Percentiles rank a stretch among this genome's conserved stretches.
phyloP scores from a whole-genome alignment of 1,140 invertebrate species.

The Drosophila nasuta region DNA sequence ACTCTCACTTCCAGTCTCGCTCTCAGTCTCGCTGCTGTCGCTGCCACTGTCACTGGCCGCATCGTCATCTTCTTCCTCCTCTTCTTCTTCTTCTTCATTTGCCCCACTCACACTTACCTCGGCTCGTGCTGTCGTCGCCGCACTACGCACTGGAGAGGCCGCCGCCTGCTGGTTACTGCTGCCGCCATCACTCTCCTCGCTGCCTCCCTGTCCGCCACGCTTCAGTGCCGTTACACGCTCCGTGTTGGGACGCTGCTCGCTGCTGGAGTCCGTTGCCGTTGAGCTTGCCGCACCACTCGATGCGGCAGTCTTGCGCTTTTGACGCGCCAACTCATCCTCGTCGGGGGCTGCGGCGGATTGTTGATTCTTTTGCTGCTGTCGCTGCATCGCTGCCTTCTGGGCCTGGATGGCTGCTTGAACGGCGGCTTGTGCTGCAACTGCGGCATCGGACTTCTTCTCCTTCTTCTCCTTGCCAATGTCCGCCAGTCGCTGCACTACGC shows the following conservation, averaged over 20 bases:
- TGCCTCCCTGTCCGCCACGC: constrained; percentile 53
- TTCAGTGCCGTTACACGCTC: constrained; percentile 85
- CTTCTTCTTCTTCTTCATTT: constrained; percentile 75
- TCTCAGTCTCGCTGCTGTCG: constrained; percentile 49
- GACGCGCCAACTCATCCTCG: constrained; percentile 95
- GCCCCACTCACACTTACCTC: constrained; percentile 88
- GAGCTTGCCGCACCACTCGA: constrained; percentile 69
- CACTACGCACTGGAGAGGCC: constrained; percentile 84
- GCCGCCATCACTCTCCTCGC: constrained; percentile 85
- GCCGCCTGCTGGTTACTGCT: constrained; percentile 68
- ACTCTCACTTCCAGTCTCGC: constrained; percentile 41
- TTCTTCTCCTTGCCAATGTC: constrained; percentile 92
- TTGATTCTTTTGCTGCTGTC: constrained; percentile 74
- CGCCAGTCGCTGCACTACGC: constrained; percentile 94
- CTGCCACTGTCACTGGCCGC: constrained; percentile 45
- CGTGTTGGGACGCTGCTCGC: constrained; percentile 72
- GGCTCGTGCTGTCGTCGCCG: constrained; percentile 86
- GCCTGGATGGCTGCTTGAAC: constrained; percentile 86
- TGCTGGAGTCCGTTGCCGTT: constrained; percentile 51
- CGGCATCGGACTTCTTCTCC: constrained; percentile 88
- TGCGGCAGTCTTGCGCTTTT: constrained; percentile 92
- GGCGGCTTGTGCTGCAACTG: constrained; percentile 85
- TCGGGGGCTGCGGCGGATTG: constrained; percentile 89
- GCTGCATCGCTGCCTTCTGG: constrained; percentile 84
- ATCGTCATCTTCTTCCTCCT: constrained; percentile 58